Base-by-base conservation (phyloP, 2,888 invertebrate genomes). In the Trachelus stipa region DNA sequence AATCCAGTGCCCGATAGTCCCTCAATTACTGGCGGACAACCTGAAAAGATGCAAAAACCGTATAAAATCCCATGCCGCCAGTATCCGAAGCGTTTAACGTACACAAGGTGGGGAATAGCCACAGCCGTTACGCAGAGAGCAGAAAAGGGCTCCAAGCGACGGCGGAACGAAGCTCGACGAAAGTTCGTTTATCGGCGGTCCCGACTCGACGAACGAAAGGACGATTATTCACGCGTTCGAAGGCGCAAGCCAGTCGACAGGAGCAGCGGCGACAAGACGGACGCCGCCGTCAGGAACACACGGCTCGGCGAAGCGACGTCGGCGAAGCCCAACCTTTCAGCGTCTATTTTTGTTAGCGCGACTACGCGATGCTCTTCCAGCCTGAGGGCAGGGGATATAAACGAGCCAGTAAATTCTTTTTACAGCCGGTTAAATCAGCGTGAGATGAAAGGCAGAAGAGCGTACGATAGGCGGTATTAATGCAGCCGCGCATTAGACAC, bases 371-470 rank as follows among this genome's bases (percentile, higher is more conserved):
- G 76, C 77, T 76, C 40, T 23, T 34, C 74, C 37, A 30, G 11
- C 74, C 71, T 34, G 71, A 6, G 33, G 31, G 6, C 71, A 34
- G 71, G 71, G 71, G 71, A 75, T 34, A 77, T 81, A 82, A 84
- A 85, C 83, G 84, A 85, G 83, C 84, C 87, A 84, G 85, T 87
- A 86, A 86, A 88, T 88, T 87, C 86, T 87, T 87, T 89, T 87
- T 87, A 87, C 87, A 85, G 86, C 82, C 84, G 84, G 85, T 86
- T 88, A 88, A 89, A 88, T 88, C 88, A 88, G 86, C 85, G 84
- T 83, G 82, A 89, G 88, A 88, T 89, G 89, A 88, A 88, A 88
- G 87, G 80, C 83, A 76, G 34, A 68, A 84, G 80, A 81, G 79
- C 78, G 85, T 76, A 85, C 76, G 81, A 82, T 84, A 81, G 82